Base-by-base conservation (phyloP, 1,140 invertebrate genomes). In the Drosophila varians region DNA sequence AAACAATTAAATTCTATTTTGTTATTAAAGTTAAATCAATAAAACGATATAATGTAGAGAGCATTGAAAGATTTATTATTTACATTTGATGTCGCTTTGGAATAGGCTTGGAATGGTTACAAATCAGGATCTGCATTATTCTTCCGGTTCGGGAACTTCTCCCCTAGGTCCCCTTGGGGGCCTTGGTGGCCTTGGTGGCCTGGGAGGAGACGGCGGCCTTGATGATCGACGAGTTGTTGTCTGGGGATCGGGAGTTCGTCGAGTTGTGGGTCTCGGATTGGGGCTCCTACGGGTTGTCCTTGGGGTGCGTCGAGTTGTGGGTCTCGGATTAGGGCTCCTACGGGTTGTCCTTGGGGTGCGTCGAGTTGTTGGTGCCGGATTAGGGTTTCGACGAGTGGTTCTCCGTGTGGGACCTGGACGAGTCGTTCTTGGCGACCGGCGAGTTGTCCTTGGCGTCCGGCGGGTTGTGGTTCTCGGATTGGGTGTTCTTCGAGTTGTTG, bases 61-160 rank as follows among this genome's bases (percentile, higher is more conserved):
- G 60, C 60, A 64, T 47, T 60, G 21, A 60, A 62, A 38, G 14
- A 4, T 28, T 12, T 36, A 26, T 46, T 19, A 47, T 18, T 56
- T 7, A 26, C 18, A 1, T 23, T 6, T n/a, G n/a, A n/a, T n/a
- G n/a, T n/a, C n/a, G n/a, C n/a, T n/a, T n/a, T n/a, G n/a, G n/a
- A n/a, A n/a, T n/a, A n/a, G n/a, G n/a, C n/a, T n/a, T n/a, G n/a
- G n/a, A n/a, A n/a, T n/a, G n/a, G n/a, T n/a, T n/a, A n/a, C n/a
- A 31, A 16, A 23, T 9, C 21, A 21, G 3, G 1, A 40, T 11
- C 11, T 7, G 0, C 6, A 16, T 45, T 45, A 58, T 2, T 61
- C 19, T 7, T 14, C 18, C n/a, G 36, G 36, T 1, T 42, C 38
- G 16, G 38, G 14, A 8, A 8, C 36, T 7, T 12, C 36, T 19